These are phyloP conservation scores for Falco punctatus DNA, from an alignment of 2,113 vertebrate species.

Conservation along the genomic window DNA sequence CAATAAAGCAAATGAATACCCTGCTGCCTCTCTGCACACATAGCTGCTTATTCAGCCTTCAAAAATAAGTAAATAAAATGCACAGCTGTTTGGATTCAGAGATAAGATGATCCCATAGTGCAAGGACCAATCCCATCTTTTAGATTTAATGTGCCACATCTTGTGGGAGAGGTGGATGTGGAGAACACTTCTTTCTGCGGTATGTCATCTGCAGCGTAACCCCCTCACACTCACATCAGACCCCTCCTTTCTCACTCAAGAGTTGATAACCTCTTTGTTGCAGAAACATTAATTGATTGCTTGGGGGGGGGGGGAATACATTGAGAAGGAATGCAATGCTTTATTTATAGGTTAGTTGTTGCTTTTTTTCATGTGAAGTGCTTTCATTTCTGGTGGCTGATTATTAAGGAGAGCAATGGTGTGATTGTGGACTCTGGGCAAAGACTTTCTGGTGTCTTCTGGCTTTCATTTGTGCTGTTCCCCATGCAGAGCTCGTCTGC, in stretches of 20 bases:
- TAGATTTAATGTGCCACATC: background rate
- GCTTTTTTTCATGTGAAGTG: background rate
- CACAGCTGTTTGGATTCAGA: background rate
- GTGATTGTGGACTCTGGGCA: background rate
- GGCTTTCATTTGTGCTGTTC: background rate
- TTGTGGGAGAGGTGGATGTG: background rate
- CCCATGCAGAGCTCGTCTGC: background rate
- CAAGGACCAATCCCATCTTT: background rate
- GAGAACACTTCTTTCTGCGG: background rate
- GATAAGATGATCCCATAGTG: background rate
- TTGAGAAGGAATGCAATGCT: background rate
- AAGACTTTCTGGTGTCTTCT: background rate
- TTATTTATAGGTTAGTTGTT: constrained; percentile 1
- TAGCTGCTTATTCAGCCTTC: background rate
- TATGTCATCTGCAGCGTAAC: background rate
- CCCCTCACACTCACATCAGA: background rate
- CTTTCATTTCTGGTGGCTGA: background rate
- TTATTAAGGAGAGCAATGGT: background rate
- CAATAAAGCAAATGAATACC: background rate
- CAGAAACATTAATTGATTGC: constrained; percentile 28
- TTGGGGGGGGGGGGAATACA: background rate
- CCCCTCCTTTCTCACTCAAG: background rate
- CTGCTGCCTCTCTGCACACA: background rate
- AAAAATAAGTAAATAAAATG: background rate
- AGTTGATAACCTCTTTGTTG: background rate